These are phyloP conservation scores for Pollicipes pollicipes DNA, from an alignment of 1,140 invertebrate genomes.

Conservation along the genomic window DNA sequence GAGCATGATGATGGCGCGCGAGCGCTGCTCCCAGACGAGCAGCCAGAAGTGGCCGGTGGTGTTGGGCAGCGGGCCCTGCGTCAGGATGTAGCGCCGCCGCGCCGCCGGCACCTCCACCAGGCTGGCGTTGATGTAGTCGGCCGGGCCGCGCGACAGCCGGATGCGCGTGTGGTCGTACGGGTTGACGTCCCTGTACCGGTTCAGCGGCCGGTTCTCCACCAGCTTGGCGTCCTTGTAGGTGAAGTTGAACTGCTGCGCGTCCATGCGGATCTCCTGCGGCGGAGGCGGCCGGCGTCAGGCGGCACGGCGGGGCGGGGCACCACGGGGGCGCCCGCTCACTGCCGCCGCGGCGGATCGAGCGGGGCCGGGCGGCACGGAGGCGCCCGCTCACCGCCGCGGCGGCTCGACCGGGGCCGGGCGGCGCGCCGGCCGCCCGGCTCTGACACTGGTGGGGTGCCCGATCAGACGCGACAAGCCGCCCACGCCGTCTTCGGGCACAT, in stretches of 20 bases:
- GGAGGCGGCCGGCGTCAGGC: too few species aligned
- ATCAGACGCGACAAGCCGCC: too few species aligned
- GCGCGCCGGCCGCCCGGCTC: too few species aligned
- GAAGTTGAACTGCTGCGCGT: constrained; percentile 29
- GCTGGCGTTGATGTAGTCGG: constrained; percentile 40
- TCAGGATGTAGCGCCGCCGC: constrained; percentile 74
- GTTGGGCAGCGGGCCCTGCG: constrained; percentile 69
- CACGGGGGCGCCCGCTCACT: too few species aligned
- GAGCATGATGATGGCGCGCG: constrained; percentile 79
- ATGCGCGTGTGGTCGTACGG: constrained; percentile 87
- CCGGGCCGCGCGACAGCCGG: constrained; percentile 36
- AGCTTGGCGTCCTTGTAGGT: constrained; percentile 56
- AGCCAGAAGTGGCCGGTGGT: constrained; percentile 90
- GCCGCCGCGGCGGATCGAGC: too few species aligned
- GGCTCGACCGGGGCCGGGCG: too few species aligned
- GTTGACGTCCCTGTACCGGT: constrained; percentile 86
- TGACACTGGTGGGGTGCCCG: too few species aligned
- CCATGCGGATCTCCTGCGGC: not conserved
- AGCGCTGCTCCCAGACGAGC: constrained; percentile 93
- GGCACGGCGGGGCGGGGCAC: too few species aligned
- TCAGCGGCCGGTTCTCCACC: constrained; percentile 56
- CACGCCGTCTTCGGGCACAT: too few species aligned
- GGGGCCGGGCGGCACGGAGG: too few species aligned
- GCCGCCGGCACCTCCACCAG: constrained; percentile 61
- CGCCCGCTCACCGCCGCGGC: too few species aligned